These are phyloP conservation scores for Abramis brama DNA, from an alignment of 2,113 vertebrate genomes.

Conservation along the genomic window DNA sequence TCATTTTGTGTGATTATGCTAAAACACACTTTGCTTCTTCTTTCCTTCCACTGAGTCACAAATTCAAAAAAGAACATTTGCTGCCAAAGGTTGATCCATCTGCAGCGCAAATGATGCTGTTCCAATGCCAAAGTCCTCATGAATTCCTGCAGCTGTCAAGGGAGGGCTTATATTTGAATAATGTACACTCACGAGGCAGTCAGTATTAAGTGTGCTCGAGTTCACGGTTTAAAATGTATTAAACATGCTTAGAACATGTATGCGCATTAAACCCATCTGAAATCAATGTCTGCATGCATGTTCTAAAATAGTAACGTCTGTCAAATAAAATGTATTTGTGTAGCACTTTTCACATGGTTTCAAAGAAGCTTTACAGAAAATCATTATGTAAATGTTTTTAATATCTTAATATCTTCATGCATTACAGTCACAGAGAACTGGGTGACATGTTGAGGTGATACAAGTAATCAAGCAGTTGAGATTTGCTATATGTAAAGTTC, in stretches of 20 bases:
- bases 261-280: not conserved
- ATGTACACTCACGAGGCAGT: conserved; percentile 5
- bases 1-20: conserved; percentile 38
- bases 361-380: not conserved
- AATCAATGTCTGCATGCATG: not conserved
- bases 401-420: not conserved
- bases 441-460: too few relatives aligned
- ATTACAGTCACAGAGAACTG: not conserved
- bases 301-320: not conserved
- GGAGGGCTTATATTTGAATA: conserved; percentile 21
- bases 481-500: too few relatives aligned
- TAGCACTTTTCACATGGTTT: not conserved
- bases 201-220: not conserved
- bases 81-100: conserved; percentile 28
- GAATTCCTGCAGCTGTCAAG: not conserved
- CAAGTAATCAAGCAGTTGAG: too few relatives aligned
- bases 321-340: not conserved
- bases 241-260: not conserved
- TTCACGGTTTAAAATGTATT: conserved; percentile 13
- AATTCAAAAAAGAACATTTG: conserved; percentile 21
- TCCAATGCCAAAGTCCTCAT: conserved; percentile 21
- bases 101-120: not conserved
- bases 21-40: conserved; percentile 20
- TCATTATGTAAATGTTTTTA: not conserved
- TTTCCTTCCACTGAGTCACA: conserved; percentile 40